Conservation (phyloP, 2,113 vertebrate species). For the Neotoma lepida region DNA sequence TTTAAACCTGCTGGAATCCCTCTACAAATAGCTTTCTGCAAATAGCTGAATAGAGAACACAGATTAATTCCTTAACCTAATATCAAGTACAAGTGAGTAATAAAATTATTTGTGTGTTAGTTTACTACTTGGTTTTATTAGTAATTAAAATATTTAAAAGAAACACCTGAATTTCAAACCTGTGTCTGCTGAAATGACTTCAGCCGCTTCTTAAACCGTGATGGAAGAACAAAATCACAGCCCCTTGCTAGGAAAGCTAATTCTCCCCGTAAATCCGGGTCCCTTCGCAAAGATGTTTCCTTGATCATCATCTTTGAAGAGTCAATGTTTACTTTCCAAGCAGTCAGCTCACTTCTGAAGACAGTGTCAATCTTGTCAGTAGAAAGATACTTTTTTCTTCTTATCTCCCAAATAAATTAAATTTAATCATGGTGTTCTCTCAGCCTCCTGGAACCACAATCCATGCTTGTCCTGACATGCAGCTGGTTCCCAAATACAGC, state of each 20-base stretch:
- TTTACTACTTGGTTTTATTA: conserved; percentile 76
- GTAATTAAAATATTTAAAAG: conserved; percentile 79
- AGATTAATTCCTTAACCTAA: conserved; percentile 84
- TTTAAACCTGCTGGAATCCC: conserved; percentile 94
- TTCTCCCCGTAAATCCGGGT: conserved; percentile 98
- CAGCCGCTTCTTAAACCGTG: conserved; percentile 98
- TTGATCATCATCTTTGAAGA: conserved; percentile 98
- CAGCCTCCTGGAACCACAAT: conserved; percentile 78
- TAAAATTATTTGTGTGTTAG: conserved; percentile 77
- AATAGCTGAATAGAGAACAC: conserved; percentile 85
- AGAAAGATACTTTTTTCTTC: conserved; percentile 82
- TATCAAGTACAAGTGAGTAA: conserved; percentile 80
- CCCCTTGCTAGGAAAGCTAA: conserved; percentile 97
- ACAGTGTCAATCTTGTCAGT: conserved; percentile 80
- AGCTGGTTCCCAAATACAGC: conserved; percentile 87
- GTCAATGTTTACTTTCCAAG: conserved; percentile 78
- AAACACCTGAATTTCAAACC: conserved; percentile 88
- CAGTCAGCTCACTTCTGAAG: conserved; percentile 83
- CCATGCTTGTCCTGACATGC: conserved; percentile 83
- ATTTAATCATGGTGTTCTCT: conserved; percentile 84
- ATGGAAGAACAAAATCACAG: conserved; percentile 99
- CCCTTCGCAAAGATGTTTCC: conserved; percentile 95
- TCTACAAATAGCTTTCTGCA: conserved; percentile 92
- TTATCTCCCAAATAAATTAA: conserved; percentile 80
- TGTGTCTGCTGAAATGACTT: conserved; percentile 98